Base-by-base conservation (phyloP, 1,140 invertebrate species). In the Drosophila truncata region DNA sequence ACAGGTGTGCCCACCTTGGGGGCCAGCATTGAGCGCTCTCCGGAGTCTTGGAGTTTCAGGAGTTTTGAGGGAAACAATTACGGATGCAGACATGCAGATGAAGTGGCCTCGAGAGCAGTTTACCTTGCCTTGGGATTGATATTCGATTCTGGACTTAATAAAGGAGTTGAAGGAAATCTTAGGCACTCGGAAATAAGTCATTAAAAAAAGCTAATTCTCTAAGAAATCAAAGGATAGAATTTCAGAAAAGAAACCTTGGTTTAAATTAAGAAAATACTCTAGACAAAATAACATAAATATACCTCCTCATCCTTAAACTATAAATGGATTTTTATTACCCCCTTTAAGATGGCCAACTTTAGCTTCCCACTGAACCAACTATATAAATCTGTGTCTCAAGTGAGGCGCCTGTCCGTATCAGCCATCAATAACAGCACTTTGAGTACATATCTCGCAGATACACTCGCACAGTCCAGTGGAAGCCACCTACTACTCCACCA, bases 351-450 rank as follows among this genome's bases (percentile, higher is more conserved):
- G 49, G 20, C 33, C 18, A 18, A 16, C 7, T 57, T 35, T 35
- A 13, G 11, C 6, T 62, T 20, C 14, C 16, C 44, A 18, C 18
- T 25, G 41, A 41, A 33, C 18, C 29, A 67, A n/a, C 35, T 18
- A 20, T 11, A 27, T 23, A 41, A 63, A 46, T 64, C 35, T 41
- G 18, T 18, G 62, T 54, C 46, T 70, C 46, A 29, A 67, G 27
- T 14, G 35, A 67, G 66, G 35, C 66, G 63, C 62, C 25, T 70
- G 63, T 55, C 44, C 62, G 20, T 54, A 70, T 70, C 47, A 66
- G 63, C 62, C 66, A 52, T 70, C 66, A 70, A 70, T 70, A 70
- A 69, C 66, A 70, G 66, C 63, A 70, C 66, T 70, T 70, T 44
- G 52, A 70, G 66, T 70, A 46, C 66, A 47, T 70, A 67, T 70